Evolutionary conservation across 2,888 invertebrate genomes (phyloP).

Genomic region (Drosophila suboccidentalis): DNA sequence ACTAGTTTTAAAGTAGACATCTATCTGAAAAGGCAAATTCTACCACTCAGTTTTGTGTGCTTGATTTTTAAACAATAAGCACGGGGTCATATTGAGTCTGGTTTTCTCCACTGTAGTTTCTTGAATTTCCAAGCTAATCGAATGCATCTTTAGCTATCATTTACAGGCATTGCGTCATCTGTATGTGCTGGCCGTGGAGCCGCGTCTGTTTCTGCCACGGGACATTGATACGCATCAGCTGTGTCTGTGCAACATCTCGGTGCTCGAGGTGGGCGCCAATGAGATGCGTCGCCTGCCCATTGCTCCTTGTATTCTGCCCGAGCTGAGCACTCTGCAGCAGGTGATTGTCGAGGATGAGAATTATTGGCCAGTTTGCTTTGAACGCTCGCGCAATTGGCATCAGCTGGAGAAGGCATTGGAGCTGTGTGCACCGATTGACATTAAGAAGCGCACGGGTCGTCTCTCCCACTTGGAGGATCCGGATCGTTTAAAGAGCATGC

Average conservation of each 20-base stretch:
- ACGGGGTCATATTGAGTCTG: background rate
- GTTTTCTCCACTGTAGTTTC: background rate
- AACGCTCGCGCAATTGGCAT: slow-evolving; percentile 93
- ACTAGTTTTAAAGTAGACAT: too few species aligned
- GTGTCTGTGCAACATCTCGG: slow-evolving; percentile 93
- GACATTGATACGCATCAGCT: slow-evolving; percentile 93
- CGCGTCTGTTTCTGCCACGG: slow-evolving; percentile 94
- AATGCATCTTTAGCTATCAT: slow-evolving; percentile 91
- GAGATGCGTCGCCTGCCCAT: slow-evolving; percentile 87
- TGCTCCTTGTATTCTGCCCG: slow-evolving; percentile 95
- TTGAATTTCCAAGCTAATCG: background rate
- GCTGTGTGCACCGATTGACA: slow-evolving; percentile 90
- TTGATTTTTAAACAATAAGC: too few species aligned
- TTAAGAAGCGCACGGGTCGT: slow-evolving; percentile 96
- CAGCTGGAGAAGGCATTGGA: slow-evolving; percentile 90
- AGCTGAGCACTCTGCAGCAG: slow-evolving; percentile 90
- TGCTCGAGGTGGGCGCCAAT: slow-evolving; percentile 86
- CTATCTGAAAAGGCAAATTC: too few species aligned
- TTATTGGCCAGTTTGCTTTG: slow-evolving; percentile 96
- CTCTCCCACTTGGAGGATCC: slow-evolving; percentile 95
- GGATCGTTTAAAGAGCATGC: slow-evolving; percentile 90
- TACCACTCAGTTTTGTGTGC: too few species aligned
- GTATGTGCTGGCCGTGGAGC: slow-evolving; percentile 97
- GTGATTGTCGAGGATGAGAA: slow-evolving; percentile 93
- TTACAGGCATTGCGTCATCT: slow-evolving; percentile 98